Percentiles rank a stretch among this genome's conserved stretches.
phyloP scores from a whole-genome alignment of 2,888 invertebrate species.

The Dryococelus australis region DNA sequence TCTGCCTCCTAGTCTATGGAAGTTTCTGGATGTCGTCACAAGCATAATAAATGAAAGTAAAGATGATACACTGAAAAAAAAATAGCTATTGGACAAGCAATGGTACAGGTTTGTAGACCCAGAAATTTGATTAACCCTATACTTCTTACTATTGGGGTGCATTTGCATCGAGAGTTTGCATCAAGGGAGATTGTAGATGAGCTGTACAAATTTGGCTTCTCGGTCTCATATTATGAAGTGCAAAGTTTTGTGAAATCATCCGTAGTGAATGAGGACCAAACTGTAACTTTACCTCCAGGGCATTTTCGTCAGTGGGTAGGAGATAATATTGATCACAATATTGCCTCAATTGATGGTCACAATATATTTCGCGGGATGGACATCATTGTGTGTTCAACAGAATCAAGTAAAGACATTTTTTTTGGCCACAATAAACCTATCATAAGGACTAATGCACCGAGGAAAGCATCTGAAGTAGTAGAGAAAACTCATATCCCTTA shows the following conservation, averaged over 20 bases:
- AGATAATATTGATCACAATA: neutral
- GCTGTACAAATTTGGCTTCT: neutral
- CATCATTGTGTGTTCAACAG: neutral
- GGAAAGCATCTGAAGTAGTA: neutral
- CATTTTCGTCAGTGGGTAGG: neutral
- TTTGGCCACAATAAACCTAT: too few relatives aligned
- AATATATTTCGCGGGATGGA: neutral
- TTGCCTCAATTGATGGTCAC: neutral
- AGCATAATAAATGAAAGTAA: neutral
- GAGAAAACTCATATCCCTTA: neutral
- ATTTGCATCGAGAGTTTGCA: neutral
- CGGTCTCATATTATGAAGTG: neutral
- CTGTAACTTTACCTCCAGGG: neutral
- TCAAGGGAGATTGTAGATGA: neutral
- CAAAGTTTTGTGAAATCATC: conserved; percentile 5
- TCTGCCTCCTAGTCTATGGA: neutral
- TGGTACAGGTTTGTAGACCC: neutral
- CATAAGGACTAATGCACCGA: too few relatives aligned
- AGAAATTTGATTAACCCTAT: neutral
- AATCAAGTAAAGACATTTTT: too few relatives aligned
- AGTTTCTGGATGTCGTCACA: neutral
- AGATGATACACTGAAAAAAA: neutral
- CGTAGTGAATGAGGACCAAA: neutral
- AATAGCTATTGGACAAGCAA: neutral
- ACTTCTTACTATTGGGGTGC: neutral